A percentile compares a stretch with the other conserved stretches of the same genome.
These are phyloP conservation scores for Caracal caracal DNA, from an alignment of 2,113 vertebrate genomes.

Conservation along the genomic window DNA sequence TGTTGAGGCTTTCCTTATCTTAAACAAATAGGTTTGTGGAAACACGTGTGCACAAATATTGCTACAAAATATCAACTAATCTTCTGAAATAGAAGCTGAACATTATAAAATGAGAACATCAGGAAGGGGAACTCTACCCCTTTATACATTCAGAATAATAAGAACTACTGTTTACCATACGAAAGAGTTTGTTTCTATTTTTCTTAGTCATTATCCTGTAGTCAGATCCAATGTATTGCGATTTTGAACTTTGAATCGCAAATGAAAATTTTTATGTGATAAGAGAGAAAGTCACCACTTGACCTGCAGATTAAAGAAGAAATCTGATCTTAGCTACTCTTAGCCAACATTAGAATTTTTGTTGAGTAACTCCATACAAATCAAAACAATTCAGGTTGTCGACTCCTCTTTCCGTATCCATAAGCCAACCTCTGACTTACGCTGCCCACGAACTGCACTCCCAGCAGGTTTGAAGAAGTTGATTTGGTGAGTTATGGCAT, in stretches of 20 bases:
- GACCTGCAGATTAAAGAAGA: conserved; percentile 67
- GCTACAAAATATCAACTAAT: conserved; percentile 1
- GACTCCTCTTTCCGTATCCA: background rate
- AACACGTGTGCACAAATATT: conserved; percentile 39
- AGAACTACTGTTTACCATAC: conserved; percentile 48
- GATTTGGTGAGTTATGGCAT: conserved; percentile 55
- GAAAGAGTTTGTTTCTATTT: conserved; percentile 66
- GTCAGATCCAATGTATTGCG: conserved; percentile 57
- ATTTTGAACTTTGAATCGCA: conserved; percentile 68
- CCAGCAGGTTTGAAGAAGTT: conserved; percentile 52
- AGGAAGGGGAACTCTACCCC: background rate
- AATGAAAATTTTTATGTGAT: conserved; percentile 71
- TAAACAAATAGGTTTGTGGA: conserved; percentile 12
- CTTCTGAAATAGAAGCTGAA: conserved; percentile 53
- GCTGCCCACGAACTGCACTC: background rate
- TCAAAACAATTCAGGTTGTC: conserved; percentile 59
- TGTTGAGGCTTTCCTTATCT: conserved; percentile 2
- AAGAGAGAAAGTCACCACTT: conserved; percentile 50
- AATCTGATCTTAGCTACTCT: conserved; percentile 63
- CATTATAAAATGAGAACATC: conserved; percentile 29
- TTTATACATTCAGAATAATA: conserved; percentile 36
- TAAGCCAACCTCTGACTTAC: conserved; percentile 12
- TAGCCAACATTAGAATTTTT: conserved; percentile 53
- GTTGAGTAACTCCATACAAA: conserved; percentile 61
- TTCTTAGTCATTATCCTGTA: conserved; percentile 63